Evolutionary conservation across 2,888 invertebrate genomes (phyloP).

Genomic region (Neoascia interrupta): DNA sequence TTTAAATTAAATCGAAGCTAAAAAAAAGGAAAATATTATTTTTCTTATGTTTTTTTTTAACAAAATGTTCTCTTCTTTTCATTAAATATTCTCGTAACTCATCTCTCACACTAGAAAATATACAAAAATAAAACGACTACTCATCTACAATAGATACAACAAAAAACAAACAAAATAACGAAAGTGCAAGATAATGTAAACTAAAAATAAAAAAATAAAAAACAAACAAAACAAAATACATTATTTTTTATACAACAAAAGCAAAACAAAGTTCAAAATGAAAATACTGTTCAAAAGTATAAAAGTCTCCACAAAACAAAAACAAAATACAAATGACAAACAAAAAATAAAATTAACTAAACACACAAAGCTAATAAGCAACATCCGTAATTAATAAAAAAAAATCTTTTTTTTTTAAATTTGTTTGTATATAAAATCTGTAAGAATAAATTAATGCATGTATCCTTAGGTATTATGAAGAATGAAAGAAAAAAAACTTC

Average conservation of each 20-base stretch:
- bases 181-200: conserved; percentile 66
- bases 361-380: conserved; percentile 36
- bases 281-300: conserved; percentile 78
- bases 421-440: conserved; percentile 24
- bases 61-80: conserved; percentile 13
- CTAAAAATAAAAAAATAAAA: conserved; percentile 44
- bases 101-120: conserved; percentile 39
- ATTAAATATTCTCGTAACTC: conserved; percentile 23
- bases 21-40: not conserved
- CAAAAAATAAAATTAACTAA: conserved; percentile 34
- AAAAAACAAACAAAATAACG: conserved; percentile 56
- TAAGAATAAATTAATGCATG: conserved; percentile 22
- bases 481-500: conserved; percentile 40
- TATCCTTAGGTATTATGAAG: conserved; percentile 27
- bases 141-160: conserved; percentile 53
- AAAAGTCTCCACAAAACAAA: conserved; percentile 60
- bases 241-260: conserved; percentile 67
- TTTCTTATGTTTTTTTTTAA: not conserved
- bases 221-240: conserved; percentile 30
- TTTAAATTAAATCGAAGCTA: conserved; percentile 17
- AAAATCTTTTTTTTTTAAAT: not conserved
- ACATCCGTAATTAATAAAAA: conserved; percentile 17
- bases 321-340: conserved; percentile 5
- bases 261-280: conserved; percentile 76
- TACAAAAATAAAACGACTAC: conserved; percentile 33